Percentiles rank a stretch among this genome's conserved stretches.
phyloP scores from a whole-genome alignment of 2,113 vertebrate species.

The Penelope pileata region DNA sequence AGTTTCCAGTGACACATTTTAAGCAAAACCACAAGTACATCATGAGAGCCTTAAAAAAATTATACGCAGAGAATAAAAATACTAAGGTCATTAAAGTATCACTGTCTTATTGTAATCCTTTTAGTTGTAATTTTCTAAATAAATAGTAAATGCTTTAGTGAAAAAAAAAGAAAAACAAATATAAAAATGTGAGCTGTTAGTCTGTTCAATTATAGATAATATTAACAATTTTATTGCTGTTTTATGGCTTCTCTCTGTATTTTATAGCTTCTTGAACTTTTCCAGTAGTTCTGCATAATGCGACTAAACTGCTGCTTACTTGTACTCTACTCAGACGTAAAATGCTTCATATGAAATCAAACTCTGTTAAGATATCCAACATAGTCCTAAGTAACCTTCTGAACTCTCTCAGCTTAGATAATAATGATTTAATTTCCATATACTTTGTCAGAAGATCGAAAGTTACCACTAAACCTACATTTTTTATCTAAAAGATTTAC shows the following conservation, averaged over 20 bases:
- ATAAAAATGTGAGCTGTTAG: background rate
- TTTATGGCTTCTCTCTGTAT: background rate
- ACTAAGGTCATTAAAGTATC: background rate
- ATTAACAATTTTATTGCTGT: constrained; percentile 12
- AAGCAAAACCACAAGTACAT: background rate
- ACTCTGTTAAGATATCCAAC: background rate
- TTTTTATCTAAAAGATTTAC: background rate
- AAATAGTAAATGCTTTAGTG: background rate
- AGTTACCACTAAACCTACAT: background rate
- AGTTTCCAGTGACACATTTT: background rate
- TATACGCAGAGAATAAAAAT: background rate
- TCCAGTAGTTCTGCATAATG: background rate
- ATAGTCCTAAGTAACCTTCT: background rate
- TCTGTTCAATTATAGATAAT: constrained; percentile 37
- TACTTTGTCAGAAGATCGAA: background rate
- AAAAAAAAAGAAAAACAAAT: background rate
- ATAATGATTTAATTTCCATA: background rate
- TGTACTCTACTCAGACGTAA: background rate
- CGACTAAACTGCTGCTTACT: background rate
- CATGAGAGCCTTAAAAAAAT: background rate
- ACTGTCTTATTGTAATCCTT: background rate
- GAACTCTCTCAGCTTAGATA: background rate
- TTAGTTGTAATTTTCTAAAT: background rate
- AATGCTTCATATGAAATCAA: background rate
- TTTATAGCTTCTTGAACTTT: constrained; percentile 10